Evolutionary conservation across 2,797 vertebrate genomes (phyloP), one percentile per base, ranked within the genome.

Genomic region (Setipinna tenuifilis): DNA sequence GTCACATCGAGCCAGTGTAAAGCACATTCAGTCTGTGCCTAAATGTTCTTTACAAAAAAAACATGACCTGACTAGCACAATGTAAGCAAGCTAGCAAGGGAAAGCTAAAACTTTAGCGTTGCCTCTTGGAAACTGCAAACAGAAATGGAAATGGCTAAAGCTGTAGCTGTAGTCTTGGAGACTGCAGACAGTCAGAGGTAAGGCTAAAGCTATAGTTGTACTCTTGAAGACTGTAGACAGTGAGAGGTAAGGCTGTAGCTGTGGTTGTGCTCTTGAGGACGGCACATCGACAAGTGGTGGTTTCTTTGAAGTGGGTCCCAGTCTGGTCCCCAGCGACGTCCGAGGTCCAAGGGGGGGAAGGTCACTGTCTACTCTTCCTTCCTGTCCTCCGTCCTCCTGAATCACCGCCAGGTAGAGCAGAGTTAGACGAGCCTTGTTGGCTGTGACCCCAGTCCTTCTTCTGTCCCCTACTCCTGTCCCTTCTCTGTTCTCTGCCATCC

Each of bases 321-420:
- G 4, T 14, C 28, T 28, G 28, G 16, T 28, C 17, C 14, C 28
- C 3, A 6, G 16, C 28, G 12, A 7, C 14, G 14, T 35, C 5
- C 31, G 3, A 16, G 0, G 25, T 10, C 9, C 61, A 23, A 2
- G 25, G 65, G 31, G 83, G 57, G 57, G 48, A 89, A 89, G 87
- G 86, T 86, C 87, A 84, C 31, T 11, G 58, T 85, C 84, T 87
- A 81, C 57, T 86, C 84, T 87, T 87, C 44, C 82, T 75, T 75
- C 28, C 68, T 54, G 50, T 14, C 6, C 65, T 71, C 21, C n/a
- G 50, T 14, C 6, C 9, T 21, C 23, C 6, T 88, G 85, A 87
- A 85, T 85, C 82, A 28, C 50, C 16, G 84, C 86, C 85, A 85
- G 83, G 9, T 54, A 58, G 87, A 87, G 58, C 35, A 85, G 84